Conservation (phyloP, 2,113 vertebrate genomes). For the Dendropsophus ebraccatus region DNA sequence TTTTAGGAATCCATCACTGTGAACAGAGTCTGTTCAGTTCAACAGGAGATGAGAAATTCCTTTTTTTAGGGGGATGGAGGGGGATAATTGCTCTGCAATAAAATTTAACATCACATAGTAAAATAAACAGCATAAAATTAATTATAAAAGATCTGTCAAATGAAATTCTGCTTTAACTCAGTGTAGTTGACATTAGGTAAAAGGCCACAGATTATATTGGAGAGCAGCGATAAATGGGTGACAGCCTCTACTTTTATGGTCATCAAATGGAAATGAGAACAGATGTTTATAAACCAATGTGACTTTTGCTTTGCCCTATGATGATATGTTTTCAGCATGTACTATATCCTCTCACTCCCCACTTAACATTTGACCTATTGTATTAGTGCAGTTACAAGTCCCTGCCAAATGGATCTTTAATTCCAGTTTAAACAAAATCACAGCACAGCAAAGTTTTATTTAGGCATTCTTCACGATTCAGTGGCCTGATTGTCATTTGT, state of each 20-base stretch:
- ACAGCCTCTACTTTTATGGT: constrained; percentile 60
- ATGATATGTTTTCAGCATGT: constrained; percentile 1
- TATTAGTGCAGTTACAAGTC: constrained; percentile 23
- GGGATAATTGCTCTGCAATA: not conserved
- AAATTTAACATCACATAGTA: not conserved
- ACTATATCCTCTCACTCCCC: constrained; percentile 4
- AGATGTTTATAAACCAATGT: constrained; percentile 59
- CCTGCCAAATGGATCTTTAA: constrained; percentile 5
- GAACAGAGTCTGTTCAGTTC: too few species aligned
- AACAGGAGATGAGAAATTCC: not conserved
- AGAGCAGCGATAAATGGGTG: constrained; percentile 57
- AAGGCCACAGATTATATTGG: constrained; percentile 41
- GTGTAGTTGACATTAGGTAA: not conserved
- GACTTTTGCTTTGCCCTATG: constrained; percentile 7
- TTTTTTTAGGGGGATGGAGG: too few species aligned
- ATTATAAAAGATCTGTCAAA: not conserved
- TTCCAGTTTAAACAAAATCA: not conserved
- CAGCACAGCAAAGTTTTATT: constrained; percentile 4
- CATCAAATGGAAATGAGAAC: constrained; percentile 61
- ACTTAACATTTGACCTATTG: constrained; percentile 23
- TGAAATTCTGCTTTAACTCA: not conserved
- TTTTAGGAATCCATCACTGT: too few species aligned
- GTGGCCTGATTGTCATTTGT: constrained; percentile 13
- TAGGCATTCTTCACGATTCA: constrained; percentile 23
- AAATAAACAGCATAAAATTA: not conserved